Evolutionary conservation across 1,140 invertebrate species (phyloP).

Genomic region (Ladona fulva): DNA sequence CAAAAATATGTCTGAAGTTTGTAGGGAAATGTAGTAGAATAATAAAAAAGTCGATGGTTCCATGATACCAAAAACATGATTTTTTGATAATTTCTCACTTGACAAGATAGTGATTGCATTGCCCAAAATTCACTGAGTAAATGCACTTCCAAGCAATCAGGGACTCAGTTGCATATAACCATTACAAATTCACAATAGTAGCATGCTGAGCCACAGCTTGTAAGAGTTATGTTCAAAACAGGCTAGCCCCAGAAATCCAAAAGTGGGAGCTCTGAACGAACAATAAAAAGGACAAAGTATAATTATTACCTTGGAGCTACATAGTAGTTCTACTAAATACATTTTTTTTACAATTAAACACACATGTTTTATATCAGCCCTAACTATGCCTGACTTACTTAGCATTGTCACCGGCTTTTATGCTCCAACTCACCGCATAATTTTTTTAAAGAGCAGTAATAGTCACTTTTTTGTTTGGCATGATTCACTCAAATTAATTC

Average conservation of each 20-base stretch:
- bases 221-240: neutral
- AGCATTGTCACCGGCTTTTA: slow-evolving; percentile 6
- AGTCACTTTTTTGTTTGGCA: neutral
- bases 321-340: slow-evolving; percentile 10
- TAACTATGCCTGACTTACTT: slow-evolving; percentile 9
- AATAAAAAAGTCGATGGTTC: slow-evolving; percentile 7
- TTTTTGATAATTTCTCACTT: neutral
- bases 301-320: slow-evolving; percentile 1
- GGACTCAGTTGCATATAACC: neutral
- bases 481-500: slow-evolving; percentile 8
- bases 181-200: neutral
- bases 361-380: slow-evolving; percentile 9
- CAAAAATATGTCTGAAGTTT: neutral
- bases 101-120: neutral
- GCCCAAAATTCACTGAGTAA: neutral
- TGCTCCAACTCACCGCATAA: neutral
- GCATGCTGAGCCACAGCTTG: neutral
- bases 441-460: neutral
- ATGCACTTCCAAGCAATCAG: neutral
- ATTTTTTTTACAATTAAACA: slow-evolving; percentile 6
- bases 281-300: slow-evolving; percentile 3
- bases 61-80: neutral
- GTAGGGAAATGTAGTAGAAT: slow-evolving; percentile 3
- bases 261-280: neutral
- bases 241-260: neutral